phyloP scores from a whole-genome alignment of 30 jellyfish, hydroid and myxozoan genomes.

The Hydractinia echinata region DNA sequence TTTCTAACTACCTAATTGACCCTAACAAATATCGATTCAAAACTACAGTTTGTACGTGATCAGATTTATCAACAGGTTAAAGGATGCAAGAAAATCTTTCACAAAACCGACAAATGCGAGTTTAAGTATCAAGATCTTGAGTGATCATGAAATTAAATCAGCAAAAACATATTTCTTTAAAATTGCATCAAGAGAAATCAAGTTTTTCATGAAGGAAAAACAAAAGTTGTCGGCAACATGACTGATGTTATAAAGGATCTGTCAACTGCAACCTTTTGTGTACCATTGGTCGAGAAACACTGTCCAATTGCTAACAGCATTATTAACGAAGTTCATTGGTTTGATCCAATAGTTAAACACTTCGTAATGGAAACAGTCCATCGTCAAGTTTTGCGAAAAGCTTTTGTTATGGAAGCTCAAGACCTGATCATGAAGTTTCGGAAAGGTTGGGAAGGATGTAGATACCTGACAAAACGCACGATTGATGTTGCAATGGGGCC shows the following conservation, averaged over 20 bases:
- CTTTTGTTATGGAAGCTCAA: not conserved
- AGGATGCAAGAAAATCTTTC: no score
- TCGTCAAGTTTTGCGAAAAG: not conserved
- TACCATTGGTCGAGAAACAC: slow-evolving; percentile 3
- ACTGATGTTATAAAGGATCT: not conserved
- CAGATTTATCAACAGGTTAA: no score
- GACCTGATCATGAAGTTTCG: not conserved
- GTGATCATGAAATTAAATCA: no score
- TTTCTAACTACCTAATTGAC: no score
- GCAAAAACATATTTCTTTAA: no score
- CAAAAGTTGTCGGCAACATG: no score
- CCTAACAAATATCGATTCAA: no score
- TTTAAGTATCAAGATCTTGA: no score
- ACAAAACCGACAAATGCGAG: no score
- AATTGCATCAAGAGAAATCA: no score
- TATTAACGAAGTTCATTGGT: slow-evolving; percentile 7
- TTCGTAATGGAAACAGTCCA: not conserved
- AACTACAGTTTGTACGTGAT: no score
- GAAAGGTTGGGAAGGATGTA: not conserved
- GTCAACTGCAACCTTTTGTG: not conserved
- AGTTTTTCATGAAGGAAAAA: no score
- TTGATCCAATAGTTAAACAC: not conserved
- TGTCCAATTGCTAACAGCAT: not conserved
- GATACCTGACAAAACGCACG: not conserved
- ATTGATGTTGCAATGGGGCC: not conserved